Evolutionary conservation across 2,888 invertebrate genomes (phyloP).

Genomic region (Dicyrtomina minuta): DNA sequence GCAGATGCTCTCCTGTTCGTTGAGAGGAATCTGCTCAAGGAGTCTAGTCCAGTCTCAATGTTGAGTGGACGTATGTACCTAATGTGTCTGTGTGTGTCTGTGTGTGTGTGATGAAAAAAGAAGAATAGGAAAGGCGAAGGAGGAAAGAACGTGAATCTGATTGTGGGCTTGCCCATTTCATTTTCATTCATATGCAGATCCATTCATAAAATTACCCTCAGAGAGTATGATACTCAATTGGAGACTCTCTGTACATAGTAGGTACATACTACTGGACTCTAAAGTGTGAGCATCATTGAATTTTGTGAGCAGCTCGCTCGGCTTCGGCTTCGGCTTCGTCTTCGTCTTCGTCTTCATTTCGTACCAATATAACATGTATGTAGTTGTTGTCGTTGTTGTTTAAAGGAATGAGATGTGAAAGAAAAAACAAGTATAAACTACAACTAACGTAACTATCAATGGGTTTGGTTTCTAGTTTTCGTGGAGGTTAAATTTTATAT

Average conservation of each 20-base stretch:
- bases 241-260: too few relatives aligned
- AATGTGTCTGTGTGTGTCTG: neutral
- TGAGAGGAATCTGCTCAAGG: conserved; percentile 9
- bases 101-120: neutral
- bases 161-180: conserved; percentile 46
- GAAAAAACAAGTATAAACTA: neutral
- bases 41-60: neutral
- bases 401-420: too few relatives aligned
- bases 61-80: neutral
- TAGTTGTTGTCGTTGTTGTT: neutral
- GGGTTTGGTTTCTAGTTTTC: conserved; percentile 21
- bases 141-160: conserved; percentile 40
- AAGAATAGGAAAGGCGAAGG: conserved; percentile 23
- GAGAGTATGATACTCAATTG: too few relatives aligned
- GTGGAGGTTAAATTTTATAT: neutral
- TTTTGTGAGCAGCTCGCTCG: too few relatives aligned
- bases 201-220: conserved; percentile 36
- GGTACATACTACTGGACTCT: too few relatives aligned
- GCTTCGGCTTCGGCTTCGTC: too few relatives aligned
- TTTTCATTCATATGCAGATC: conserved; percentile 48
- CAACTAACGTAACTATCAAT: conserved; percentile 17
- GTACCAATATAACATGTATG: too few relatives aligned
- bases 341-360: too few relatives aligned
- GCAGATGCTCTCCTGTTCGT: too few relatives aligned
- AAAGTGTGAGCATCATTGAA: too few relatives aligned